phyloP scores from a whole-genome alignment of 2,888 invertebrate species.

The Oscheius sp. region DNA sequence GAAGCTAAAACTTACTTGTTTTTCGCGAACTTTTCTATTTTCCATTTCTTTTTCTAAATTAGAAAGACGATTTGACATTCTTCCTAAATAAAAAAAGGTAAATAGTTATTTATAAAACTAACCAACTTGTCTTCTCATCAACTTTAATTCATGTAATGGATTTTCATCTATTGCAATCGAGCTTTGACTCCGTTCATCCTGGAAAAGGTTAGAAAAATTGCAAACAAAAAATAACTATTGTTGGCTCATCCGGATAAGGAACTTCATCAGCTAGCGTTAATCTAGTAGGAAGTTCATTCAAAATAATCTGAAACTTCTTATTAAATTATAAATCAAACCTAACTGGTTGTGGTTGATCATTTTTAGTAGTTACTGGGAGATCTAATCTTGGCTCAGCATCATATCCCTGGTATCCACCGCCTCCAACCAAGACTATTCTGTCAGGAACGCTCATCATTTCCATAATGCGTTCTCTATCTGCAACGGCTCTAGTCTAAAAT shows the following conservation, averaged over 20 bases:
- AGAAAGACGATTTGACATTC: constrained; percentile 48
- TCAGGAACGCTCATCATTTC: constrained; percentile 53
- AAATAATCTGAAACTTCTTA: constrained; percentile 6
- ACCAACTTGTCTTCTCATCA: constrained; percentile 50
- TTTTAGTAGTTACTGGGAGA: background rate
- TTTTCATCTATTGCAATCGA: constrained; percentile 61
- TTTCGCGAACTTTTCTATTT: constrained; percentile 35
- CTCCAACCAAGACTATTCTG: constrained; percentile 50
- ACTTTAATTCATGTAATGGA: constrained; percentile 60
- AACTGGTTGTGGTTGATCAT: constrained; percentile 1
- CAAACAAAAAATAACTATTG: background rate
- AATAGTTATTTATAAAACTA: background rate
- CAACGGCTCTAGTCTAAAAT: background rate
- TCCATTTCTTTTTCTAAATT: constrained; percentile 56
- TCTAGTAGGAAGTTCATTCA: constrained; percentile 7
- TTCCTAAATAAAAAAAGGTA: constrained; percentile 31
- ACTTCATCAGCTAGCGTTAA: constrained; percentile 17
- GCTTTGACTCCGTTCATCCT: constrained; percentile 33
- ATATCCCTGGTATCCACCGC: constrained; percentile 20
- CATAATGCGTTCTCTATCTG: constrained; percentile 25
- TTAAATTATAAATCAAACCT: background rate
- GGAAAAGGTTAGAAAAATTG: too few relatives aligned
- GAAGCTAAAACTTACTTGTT: background rate
- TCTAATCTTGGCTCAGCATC: constrained; percentile 24
- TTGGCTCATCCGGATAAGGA: constrained; percentile 27